A percentile compares a stretch with the other conserved stretches of the same genome.
These are phyloP conservation scores for Eupeodes latifasciatus DNA, from an alignment of 2,888 invertebrate genomes.

Conservation along the genomic window DNA sequence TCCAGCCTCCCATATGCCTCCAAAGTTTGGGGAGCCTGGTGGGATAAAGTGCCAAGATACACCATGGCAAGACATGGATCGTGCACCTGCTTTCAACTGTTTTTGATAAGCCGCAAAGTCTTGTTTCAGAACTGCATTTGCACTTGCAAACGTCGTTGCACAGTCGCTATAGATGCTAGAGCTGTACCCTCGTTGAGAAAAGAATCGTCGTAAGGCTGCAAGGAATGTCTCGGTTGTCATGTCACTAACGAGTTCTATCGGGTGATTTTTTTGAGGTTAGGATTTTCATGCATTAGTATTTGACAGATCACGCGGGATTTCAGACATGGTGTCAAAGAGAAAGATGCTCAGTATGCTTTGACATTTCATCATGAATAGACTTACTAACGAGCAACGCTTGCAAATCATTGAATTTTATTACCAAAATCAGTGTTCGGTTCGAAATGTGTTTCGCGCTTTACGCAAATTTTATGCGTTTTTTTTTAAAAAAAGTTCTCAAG, in stretches of 20 bases:
- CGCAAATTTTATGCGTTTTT: too few species aligned
- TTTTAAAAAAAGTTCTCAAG: too few species aligned
- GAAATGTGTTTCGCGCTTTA: too few species aligned
- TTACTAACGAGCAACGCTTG: too few species aligned
- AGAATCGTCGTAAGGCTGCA: constrained; percentile 42
- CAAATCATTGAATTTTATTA: too few species aligned
- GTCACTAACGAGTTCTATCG: constrained; percentile 63
- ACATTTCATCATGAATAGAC: too few species aligned
- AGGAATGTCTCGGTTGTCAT: constrained; percentile 51
- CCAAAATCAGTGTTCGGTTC: too few species aligned
- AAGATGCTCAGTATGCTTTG: too few species aligned
- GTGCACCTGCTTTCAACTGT: constrained; percentile 25
- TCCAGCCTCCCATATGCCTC: constrained; percentile 39
- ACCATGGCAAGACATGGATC: neutral
- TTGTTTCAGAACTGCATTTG: neutral
- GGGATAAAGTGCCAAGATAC: constrained; percentile 44
- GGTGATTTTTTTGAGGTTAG: too few species aligned
- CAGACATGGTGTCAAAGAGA: too few species aligned
- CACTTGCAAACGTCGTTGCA: constrained; percentile 18
- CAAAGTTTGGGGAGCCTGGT: constrained; percentile 50
- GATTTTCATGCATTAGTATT: too few species aligned
- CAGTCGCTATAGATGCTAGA: constrained; percentile 37
- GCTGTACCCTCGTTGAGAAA: constrained; percentile 27
- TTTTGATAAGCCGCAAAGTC: neutral
- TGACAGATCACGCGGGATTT: too few species aligned